Base-by-base conservation (phyloP, 2,797 vertebrate species). In the Enteromius trimaculatus region DNA sequence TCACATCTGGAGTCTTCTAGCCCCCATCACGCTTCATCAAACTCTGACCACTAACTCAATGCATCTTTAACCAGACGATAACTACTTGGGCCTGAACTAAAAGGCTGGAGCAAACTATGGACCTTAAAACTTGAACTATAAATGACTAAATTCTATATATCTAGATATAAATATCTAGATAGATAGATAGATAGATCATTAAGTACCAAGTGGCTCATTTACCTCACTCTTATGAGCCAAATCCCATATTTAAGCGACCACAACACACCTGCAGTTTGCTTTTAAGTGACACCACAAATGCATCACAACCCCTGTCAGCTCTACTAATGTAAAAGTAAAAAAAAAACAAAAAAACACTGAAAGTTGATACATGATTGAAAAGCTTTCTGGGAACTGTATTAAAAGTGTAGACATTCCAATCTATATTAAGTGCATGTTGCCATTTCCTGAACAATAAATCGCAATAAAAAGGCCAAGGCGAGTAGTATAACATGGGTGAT, bases 381-480 rank as follows among this genome's bases (percentile, higher is more conserved):
- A 0, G 74, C 77, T 89, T 87, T 91, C 91, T 92, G 92, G 89
- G 76, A 90, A 88, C 84, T 84, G 84, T 89, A 91, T 92, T 92
- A 87, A 88, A 90, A 86, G 65, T 75, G 87, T 79, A 86, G 55
- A 92, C 91, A 91, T 93, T 93, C 91, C 90, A 87, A 84, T 91
- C 88, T 87, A 84, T 92, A 92, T 91, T 90, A 91, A 92, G 89
- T 88, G 86, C 84, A 90, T 88, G 86, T 90, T 92, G 87, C 85
- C 85, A 83, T 89, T 93, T 92, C 91, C 90, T 90, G 88, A 74
- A 90, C 87, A 89, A 92, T 93, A 94, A 83, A 92, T 94, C 65
- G 34, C 88, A 79, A 75, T 88, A 90, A 89, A 92, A 64, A 90
- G 91, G 87, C 77, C 77, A 58, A 81, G 85, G 86, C 64, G 42